Conservation (phyloP, 2,113 vertebrate genomes). For the Ictalurus furcatus region DNA sequence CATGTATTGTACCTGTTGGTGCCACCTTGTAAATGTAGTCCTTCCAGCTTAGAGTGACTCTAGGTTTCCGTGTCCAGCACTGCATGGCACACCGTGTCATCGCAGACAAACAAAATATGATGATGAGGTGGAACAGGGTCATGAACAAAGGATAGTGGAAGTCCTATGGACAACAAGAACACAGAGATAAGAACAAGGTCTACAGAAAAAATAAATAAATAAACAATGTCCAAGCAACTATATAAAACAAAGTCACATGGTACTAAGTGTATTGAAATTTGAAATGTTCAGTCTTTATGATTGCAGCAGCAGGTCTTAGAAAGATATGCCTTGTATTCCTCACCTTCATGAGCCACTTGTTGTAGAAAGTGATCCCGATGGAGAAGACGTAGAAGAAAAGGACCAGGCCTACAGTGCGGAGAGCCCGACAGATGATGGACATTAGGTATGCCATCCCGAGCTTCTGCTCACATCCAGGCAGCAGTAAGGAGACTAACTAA, state of each 20-base stretch:
- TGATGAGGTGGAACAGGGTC: conserved; percentile 84
- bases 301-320: not conserved
- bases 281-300: not conserved
- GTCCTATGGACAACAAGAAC: conserved; percentile 64
- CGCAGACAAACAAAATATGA: conserved; percentile 83
- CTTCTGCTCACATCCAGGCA: not conserved
- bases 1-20: conserved; percentile 78
- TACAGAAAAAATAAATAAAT: not conserved
- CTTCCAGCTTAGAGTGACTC: conserved; percentile 79
- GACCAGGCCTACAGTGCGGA: conserved; percentile 76
- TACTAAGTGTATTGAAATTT: not conserved
- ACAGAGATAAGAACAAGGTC: not conserved
- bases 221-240: not conserved
- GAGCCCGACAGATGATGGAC: conserved; percentile 73
- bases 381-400: conserved; percentile 89
- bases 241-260: not conserved
- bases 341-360: conserved; percentile 93
- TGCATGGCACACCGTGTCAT: conserved; percentile 71
- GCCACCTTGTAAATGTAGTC: conserved; percentile 83
- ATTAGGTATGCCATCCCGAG: conserved; percentile 65
- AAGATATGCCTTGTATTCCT: conserved; percentile 13
- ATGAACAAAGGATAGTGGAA: conserved; percentile 93
- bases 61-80: conserved; percentile 76
- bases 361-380: conserved; percentile 93
- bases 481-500: not conserved